phyloP scores from a whole-genome alignment of 2,888 invertebrate genomes.

The Theretra japonica region DNA sequence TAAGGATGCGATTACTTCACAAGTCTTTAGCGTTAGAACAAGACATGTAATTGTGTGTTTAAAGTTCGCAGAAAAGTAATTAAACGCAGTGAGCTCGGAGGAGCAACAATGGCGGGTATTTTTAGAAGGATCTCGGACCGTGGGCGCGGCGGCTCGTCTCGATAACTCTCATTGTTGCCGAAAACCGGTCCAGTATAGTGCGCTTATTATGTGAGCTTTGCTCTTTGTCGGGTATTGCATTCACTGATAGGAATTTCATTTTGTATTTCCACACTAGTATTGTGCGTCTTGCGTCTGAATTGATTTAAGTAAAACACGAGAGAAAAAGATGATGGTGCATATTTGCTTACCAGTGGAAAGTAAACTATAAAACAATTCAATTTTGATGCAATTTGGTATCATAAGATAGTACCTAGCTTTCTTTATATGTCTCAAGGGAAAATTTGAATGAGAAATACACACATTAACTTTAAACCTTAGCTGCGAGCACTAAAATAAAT shows the following conservation, averaged over 20 bases:
- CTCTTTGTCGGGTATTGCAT: background rate
- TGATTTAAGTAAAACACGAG: too few species aligned
- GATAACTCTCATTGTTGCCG: background rate
- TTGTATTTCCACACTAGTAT: too few species aligned
- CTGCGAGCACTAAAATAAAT: too few species aligned
- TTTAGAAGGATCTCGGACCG: background rate
- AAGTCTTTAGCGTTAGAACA: background rate
- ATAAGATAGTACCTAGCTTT: too few species aligned
- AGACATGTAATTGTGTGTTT: background rate
- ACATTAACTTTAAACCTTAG: too few species aligned
- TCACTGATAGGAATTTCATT: background rate
- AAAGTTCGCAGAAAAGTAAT: slow-evolving; percentile 14
- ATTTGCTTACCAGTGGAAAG: too few species aligned
- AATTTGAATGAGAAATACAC: too few species aligned
- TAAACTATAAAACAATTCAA: too few species aligned
- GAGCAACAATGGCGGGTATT: slow-evolving; percentile 20
- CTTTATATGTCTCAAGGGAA: too few species aligned
- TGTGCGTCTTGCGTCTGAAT: too few species aligned
- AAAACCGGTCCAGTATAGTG: slow-evolving; percentile 13
- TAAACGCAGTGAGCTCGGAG: background rate
- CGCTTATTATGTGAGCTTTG: background rate
- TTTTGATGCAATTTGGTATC: too few species aligned
- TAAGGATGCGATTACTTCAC: background rate
- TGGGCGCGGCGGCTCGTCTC: slow-evolving; percentile 4
- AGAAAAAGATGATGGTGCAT: too few species aligned